phyloP scores from a whole-genome alignment of 2,888 invertebrate species.

The Hofmannophila pseudospretella region DNA sequence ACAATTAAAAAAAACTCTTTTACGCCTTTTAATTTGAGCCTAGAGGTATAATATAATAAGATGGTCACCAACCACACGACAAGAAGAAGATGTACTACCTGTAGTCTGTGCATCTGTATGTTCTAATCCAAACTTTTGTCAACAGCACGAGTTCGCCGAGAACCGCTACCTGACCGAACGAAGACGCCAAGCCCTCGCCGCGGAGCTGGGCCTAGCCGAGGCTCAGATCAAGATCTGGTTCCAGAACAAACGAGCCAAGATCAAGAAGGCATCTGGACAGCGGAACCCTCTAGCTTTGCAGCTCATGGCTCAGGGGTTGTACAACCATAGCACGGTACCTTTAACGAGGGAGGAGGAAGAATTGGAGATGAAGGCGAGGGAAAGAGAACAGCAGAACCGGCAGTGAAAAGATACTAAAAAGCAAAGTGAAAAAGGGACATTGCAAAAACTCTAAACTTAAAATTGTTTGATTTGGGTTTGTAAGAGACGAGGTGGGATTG shows the following conservation, averaged over 20 bases:
- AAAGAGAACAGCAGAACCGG: slow-evolving; percentile 57
- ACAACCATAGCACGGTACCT: slow-evolving; percentile 80
- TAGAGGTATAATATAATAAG: no score
- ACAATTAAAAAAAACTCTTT: no score
- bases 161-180: slow-evolving; percentile 96
- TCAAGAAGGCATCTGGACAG: slow-evolving; percentile 93
- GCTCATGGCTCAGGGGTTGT: slow-evolving; percentile 95
- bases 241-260: slow-evolving; percentile 97
- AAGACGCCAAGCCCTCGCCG: slow-evolving; percentile 91
- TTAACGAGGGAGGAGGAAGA: slow-evolving; percentile 22
- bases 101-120: no score
- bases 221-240: slow-evolving; percentile 99
- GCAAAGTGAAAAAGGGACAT: no score
- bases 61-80: no score
- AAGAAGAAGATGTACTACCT: no score
- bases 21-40: no score
- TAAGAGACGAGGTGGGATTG: no score
- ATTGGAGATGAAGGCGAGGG: slow-evolving; percentile 75
- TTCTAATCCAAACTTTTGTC: slow-evolving; percentile 7
- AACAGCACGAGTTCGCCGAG: slow-evolving; percentile 91
- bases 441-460: no score
- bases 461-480: no score
- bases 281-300: slow-evolving; percentile 92
- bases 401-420: no score
- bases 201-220: slow-evolving; percentile 94